Percentiles rank a stretch among this genome's conserved stretches.
phyloP scores from a whole-genome alignment of 2,797 vertebrate genomes.

The Pitangus sulphuratus region DNA sequence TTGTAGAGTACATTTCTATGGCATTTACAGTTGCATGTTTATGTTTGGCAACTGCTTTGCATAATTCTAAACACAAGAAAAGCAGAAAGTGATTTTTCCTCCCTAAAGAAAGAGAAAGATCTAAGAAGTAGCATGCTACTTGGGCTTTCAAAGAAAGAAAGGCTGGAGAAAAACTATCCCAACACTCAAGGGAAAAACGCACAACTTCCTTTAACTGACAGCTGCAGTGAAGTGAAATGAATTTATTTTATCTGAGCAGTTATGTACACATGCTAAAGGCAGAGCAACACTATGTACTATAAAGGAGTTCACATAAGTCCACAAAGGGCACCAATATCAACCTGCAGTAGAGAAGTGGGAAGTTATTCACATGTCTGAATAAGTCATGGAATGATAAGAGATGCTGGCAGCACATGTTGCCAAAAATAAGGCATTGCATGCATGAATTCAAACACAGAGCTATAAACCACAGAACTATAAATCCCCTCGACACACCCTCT shows the following conservation, averaged over 20 bases:
- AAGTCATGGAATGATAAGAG: background rate
- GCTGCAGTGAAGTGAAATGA: background rate
- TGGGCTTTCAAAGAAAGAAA: background rate
- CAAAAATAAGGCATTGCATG: background rate
- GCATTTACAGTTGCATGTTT: conserved; percentile 31
- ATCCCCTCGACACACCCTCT: accelerated
- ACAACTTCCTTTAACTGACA: conserved; percentile 13
- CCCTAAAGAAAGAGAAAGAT: background rate
- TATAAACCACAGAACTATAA: background rate
- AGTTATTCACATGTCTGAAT: background rate
- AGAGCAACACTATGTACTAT: background rate
- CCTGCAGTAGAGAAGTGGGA: background rate
- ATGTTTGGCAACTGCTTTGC: conserved; percentile 1
- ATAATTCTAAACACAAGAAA: conserved; percentile 37
- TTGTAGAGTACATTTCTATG: conserved; percentile 27
- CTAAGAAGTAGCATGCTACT: background rate
- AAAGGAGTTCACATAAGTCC: background rate
- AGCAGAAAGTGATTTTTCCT: conserved; percentile 2
- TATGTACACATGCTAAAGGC: background rate
- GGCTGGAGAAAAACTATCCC: background rate
- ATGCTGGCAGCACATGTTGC: background rate
- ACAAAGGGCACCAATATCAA: background rate
- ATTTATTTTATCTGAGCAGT: conserved; percentile 30
- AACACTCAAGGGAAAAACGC: background rate
- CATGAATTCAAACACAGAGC: accelerated